Percentiles rank a stretch among this genome's conserved stretches.
phyloP scores from a whole-genome alignment of 2,888 invertebrate genomes.

The Caenorhabditis zanzibari region DNA sequence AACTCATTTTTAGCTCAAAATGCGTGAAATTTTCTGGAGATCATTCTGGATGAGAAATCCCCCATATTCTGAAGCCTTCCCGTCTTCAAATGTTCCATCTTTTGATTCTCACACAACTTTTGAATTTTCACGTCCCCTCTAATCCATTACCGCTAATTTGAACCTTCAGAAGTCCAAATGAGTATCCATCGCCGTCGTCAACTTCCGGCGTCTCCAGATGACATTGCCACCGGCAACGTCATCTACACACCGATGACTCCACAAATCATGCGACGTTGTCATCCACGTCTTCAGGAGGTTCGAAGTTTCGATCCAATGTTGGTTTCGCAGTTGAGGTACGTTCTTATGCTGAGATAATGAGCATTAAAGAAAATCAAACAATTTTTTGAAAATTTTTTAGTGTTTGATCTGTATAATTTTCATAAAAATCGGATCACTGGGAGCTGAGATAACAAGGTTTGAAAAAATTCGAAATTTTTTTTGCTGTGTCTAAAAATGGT shows the following conservation, averaged over 20 bases:
- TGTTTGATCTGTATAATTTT: neutral
- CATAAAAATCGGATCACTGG: no score
- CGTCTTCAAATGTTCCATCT: neutral
- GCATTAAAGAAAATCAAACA: no score
- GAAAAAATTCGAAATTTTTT: no score
- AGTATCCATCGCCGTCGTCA: slow-evolving; percentile 56
- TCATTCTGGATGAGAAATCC: no score
- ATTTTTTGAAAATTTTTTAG: no score
- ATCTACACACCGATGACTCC: slow-evolving; percentile 49
- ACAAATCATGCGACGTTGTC: slow-evolving; percentile 55
- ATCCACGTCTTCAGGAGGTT: slow-evolving; percentile 62
- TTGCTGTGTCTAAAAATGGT: no score
- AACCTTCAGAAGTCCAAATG: slow-evolving; percentile 23
- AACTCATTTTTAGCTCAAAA: no score
- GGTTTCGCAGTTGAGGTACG: slow-evolving; percentile 48
- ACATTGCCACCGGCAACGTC: slow-evolving; percentile 45
- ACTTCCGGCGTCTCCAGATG: slow-evolving; percentile 58
- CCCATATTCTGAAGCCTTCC: no score
- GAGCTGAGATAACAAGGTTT: no score
- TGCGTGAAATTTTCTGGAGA: no score
- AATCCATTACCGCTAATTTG: neutral
- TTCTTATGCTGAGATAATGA: no score
- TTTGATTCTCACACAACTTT: neutral
- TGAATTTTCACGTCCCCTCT: neutral
- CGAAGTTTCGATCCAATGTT: slow-evolving; percentile 63